Evolutionary conservation across 2,797 vertebrate species (phyloP).

Genomic region (Telmatherina bonti): DNA sequence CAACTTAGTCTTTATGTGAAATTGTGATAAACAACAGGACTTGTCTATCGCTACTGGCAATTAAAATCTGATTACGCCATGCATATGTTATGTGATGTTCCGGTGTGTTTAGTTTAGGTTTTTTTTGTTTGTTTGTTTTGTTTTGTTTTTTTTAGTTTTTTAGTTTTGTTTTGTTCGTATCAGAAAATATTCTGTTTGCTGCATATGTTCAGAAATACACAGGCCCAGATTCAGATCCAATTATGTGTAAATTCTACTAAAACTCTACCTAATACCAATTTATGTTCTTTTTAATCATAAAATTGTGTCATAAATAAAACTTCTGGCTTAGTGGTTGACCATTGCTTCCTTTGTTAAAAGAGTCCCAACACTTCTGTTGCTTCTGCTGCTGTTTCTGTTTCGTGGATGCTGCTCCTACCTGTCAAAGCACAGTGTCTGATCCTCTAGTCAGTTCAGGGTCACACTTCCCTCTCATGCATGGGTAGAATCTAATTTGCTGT

Average conservation of each 20-base stretch:
- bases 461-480: slow-evolving; percentile 79
- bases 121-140: too few species aligned
- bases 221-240: slow-evolving; percentile 25
- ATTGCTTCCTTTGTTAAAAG: slow-evolving; percentile 1
- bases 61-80: neutral
- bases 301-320: neutral
- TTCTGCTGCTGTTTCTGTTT: slow-evolving; percentile 14
- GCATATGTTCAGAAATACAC: neutral
- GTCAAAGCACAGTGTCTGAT: slow-evolving; percentile 73
- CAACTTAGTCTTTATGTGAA: slow-evolving; percentile 28
- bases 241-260: slow-evolving; percentile 8
- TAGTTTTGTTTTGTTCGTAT: neutral
- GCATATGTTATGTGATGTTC: neutral
- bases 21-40: neutral
- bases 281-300: slow-evolving; percentile 1
- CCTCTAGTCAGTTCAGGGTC: slow-evolving; percentile 83
- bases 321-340: slow-evolving; percentile 1
- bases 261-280: slow-evolving; percentile 10
- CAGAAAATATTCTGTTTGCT: neutral
- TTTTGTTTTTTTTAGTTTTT: neutral
- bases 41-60: slow-evolving; percentile 6
- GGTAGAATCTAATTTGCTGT: slow-evolving; percentile 84
- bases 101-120: neutral
- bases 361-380: slow-evolving; percentile 30
- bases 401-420: slow-evolving; percentile 69